Evolutionary conservation across 2,113 vertebrate species (phyloP).

Genomic region (Ciconia maguari): DNA sequence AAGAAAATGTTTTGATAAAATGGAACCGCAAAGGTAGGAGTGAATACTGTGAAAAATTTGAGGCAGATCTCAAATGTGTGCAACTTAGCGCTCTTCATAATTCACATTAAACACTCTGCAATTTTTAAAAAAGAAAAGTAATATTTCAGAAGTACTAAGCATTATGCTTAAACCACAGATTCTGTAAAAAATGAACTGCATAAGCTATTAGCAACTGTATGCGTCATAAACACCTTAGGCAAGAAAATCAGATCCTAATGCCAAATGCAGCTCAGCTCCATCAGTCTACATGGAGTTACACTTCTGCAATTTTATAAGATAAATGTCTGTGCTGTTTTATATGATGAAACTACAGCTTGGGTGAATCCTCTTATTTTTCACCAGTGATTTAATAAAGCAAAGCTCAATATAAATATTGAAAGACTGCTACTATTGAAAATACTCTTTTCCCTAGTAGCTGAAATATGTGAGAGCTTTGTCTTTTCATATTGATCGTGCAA

Average conservation of each 20-base stretch:
- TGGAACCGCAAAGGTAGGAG: neutral
- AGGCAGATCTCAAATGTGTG: slow-evolving; percentile 31
- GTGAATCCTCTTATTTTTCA: slow-evolving; percentile 77
- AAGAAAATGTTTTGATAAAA: slow-evolving; percentile 53
- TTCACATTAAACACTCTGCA: slow-evolving; percentile 44
- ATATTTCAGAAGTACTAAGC: slow-evolving; percentile 68
- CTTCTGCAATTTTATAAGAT: slow-evolving; percentile 75
- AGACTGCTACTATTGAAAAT: slow-evolving; percentile 60
- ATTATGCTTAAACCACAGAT: slow-evolving; percentile 78
- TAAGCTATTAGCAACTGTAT: slow-evolving; percentile 72
- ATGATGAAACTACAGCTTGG: slow-evolving; percentile 76
- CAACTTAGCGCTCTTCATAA: slow-evolving; percentile 48
- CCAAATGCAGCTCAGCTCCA: slow-evolving; percentile 68
- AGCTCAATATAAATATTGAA: slow-evolving; percentile 80
- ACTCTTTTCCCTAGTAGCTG: slow-evolving; percentile 40
- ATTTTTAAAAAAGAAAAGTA: slow-evolving; percentile 68
- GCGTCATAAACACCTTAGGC: slow-evolving; percentile 78
- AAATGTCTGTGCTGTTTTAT: slow-evolving; percentile 75
- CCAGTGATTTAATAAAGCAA: slow-evolving; percentile 79
- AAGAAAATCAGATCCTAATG: slow-evolving; percentile 72
- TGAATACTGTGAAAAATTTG: slow-evolving; percentile 14
- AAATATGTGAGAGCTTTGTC: slow-evolving; percentile 65
- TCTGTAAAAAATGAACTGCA: slow-evolving; percentile 76
- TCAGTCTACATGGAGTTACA: slow-evolving; percentile 67
- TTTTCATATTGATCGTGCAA: slow-evolving; percentile 65